Evolutionary conservation across 2,888 invertebrate species (phyloP).

Genomic region (Alsophila aescularia): DNA sequence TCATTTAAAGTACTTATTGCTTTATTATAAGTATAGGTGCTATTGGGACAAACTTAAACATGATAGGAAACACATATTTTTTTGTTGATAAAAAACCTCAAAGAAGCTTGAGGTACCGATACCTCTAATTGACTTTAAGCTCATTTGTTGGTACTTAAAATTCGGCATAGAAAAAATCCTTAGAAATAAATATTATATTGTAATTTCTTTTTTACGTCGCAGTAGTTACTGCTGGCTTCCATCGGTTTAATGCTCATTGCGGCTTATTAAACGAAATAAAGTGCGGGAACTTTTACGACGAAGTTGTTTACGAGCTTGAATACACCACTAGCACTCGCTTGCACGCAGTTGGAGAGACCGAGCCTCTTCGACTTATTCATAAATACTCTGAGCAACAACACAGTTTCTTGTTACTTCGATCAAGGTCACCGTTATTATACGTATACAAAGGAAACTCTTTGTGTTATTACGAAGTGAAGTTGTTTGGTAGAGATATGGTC

Average conservation of each 20-base stretch:
- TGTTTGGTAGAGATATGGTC: constrained; percentile 8
- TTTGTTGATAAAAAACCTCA: no score
- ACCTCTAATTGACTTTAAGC: no score
- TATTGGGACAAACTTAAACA: no score
- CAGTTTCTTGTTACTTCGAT: background rate
- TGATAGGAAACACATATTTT: no score
- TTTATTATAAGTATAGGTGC: no score
- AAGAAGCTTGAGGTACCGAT: no score
- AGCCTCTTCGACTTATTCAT: no score
- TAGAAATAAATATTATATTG: background rate
- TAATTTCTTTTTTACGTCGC: constrained; percentile 7
- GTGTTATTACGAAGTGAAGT: constrained; percentile 10
- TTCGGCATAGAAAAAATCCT: background rate
- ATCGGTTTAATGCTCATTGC: constrained; percentile 14
- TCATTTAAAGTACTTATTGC: no score
- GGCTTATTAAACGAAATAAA: constrained; percentile 20
- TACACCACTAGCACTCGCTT: background rate
- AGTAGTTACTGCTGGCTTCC: constrained; percentile 4
- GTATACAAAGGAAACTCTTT: background rate
- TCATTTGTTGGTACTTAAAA: background rate
- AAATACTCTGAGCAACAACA: background rate
- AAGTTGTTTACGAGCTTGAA: constrained; percentile 17
- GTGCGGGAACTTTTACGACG: constrained; percentile 17
- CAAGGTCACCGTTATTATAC: background rate
- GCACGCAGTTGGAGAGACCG: no score